These are phyloP conservation scores for Lepidonotus clava DNA, from an alignment of 2,888 invertebrate species.

Conservation along the genomic window DNA sequence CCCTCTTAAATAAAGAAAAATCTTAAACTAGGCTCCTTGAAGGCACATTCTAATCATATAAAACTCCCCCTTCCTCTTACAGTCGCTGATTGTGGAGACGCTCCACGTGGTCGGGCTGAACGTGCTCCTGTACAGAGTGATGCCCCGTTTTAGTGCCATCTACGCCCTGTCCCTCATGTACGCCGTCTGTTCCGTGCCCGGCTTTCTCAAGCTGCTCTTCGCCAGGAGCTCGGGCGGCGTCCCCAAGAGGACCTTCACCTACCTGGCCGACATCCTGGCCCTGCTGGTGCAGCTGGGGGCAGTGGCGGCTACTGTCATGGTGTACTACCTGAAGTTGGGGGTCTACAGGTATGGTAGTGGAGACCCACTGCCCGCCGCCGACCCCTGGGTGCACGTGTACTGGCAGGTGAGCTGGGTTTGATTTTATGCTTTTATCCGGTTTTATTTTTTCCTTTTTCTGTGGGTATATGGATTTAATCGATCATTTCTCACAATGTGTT, in stretches of 20 bases:
- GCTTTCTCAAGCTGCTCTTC: constrained; percentile 83
- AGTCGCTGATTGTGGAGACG: constrained; percentile 16
- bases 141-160: constrained; percentile 55
- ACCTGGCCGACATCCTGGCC: constrained; percentile 40
- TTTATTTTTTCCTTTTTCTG: not conserved
- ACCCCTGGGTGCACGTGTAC: not conserved
- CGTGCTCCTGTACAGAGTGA: constrained; percentile 23
- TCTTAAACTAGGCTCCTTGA: not conserved
- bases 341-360: not conserved
- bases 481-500: too few species aligned
- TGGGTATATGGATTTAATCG: not conserved
- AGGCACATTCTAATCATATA: not conserved
- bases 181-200: constrained; percentile 93
- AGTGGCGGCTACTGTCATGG: not conserved
- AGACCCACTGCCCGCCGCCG: too few species aligned
- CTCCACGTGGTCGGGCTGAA: constrained; percentile 31
- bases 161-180: constrained; percentile 88
- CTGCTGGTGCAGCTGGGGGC: constrained; percentile 35
- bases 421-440: not conserved
- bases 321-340: not conserved
- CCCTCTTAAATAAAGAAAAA: too few species aligned
- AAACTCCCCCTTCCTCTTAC: not conserved
- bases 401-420: constrained; percentile 8
- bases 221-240: not conserved
- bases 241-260: constrained; percentile 6